Evolutionary conservation across 2,113 vertebrate genomes (phyloP).

Genomic region (Podarcis raffonei): DNA sequence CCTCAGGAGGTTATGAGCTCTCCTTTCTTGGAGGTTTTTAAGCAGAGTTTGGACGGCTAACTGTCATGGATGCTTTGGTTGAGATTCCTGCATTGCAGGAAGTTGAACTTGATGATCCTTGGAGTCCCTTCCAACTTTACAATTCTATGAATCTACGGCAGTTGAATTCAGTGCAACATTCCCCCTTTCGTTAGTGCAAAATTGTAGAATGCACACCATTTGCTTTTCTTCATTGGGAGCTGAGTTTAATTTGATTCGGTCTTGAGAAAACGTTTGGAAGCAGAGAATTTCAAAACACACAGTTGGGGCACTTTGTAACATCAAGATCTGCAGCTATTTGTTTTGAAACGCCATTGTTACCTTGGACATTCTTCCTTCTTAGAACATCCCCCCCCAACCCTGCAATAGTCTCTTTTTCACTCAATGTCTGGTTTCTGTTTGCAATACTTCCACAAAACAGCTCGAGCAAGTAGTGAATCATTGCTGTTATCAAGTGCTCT

Average conservation of each 20-base stretch:
- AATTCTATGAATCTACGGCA: too few relatives aligned
- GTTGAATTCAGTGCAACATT: too few relatives aligned
- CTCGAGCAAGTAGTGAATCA: slow-evolving; percentile 14
- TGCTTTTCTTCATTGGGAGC: background rate
- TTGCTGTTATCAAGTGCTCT: slow-evolving; percentile 49
- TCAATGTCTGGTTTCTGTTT: slow-evolving; percentile 41
- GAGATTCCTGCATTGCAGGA: too few relatives aligned
- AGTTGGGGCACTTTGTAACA: background rate
- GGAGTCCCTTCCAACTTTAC: too few relatives aligned
- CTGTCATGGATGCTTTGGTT: too few relatives aligned
- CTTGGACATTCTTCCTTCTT: background rate
- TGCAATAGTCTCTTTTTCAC: background rate
- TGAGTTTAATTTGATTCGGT: background rate
- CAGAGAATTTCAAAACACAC: background rate
- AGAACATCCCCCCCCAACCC: background rate
- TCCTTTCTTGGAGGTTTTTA: too few relatives aligned
- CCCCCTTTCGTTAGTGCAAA: background rate
- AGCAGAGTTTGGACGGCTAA: too few relatives aligned
- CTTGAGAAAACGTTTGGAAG: background rate
- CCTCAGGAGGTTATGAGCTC: too few relatives aligned
- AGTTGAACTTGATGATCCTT: too few relatives aligned
- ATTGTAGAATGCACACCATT: background rate
- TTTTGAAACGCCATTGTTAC: background rate
- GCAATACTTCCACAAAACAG: slow-evolving; percentile 19
- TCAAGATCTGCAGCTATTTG: background rate